A percentile compares a stretch with the other conserved stretches of the same genome.
phyloP scores from a whole-genome alignment of 1,140 invertebrate species.

The Ostrea edulis region DNA sequence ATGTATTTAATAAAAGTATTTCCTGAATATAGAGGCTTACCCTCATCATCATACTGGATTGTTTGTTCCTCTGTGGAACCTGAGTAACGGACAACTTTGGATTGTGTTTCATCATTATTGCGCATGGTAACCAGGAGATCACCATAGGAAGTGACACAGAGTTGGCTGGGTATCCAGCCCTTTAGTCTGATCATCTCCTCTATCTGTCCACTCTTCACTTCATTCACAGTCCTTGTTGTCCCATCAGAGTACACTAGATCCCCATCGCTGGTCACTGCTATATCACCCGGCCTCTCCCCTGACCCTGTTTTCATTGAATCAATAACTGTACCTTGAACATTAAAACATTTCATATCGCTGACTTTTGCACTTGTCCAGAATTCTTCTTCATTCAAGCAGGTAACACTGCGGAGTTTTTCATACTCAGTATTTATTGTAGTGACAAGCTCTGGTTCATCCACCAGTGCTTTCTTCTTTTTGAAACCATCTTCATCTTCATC shows the following conservation, averaged over 20 bases:
- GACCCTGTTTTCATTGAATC: not conserved
- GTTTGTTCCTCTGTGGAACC: no score
- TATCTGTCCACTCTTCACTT: not conserved
- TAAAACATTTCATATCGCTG: not conserved
- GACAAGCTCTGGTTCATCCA: not conserved
- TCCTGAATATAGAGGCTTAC: not conserved
- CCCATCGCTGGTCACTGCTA: not conserved
- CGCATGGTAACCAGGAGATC: conserved; percentile 5
- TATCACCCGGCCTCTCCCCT: not conserved
- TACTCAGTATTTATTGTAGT: not conserved
- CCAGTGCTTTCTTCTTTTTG: not conserved
- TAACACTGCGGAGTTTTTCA: not conserved
- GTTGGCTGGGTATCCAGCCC: not conserved
- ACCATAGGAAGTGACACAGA: not conserved
- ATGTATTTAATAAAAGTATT: not conserved
- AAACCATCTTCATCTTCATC: not conserved
- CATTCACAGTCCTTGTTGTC: not conserved
- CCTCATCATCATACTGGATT: not conserved
- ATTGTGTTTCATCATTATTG: not conserved
- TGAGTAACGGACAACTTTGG: not conserved
- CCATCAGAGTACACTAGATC: not conserved
- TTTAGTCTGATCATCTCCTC: not conserved
- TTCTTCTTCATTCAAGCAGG: not conserved
- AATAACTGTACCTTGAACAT: not conserved
- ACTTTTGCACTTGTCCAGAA: not conserved